Conservation (phyloP, 2,113 vertebrate species). For the Odocoileus hemionus region DNA sequence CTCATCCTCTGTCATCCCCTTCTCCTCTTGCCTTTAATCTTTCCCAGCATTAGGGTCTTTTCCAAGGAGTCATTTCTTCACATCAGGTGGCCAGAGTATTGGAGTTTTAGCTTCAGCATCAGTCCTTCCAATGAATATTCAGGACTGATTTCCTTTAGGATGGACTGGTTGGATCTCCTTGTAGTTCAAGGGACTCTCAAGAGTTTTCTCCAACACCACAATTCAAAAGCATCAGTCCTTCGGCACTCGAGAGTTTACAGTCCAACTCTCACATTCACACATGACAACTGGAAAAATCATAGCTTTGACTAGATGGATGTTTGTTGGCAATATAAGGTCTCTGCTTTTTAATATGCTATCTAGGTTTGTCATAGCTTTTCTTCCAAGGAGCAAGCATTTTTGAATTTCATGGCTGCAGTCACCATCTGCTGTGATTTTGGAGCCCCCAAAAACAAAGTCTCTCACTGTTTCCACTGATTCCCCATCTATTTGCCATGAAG, state of each 20-base stretch:
- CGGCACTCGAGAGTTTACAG: fast-evolving
- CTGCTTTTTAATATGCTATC: neutral
- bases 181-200: neutral
- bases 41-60: neutral
- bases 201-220: neutral
- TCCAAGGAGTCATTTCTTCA: neutral
- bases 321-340: neutral
- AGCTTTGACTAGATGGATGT: neutral
- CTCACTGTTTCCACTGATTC: neutral
- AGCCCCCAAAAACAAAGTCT: neutral
- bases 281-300: neutral
- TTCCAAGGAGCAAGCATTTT: neutral
- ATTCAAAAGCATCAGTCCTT: neutral
- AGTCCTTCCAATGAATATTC: neutral
- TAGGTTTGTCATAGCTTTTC: neutral
- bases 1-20: neutral
- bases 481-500: neutral
- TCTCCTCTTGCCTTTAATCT: neutral
- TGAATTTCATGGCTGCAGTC: neutral
- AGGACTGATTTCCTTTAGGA: neutral
- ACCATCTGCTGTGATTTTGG: neutral
- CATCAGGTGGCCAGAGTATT: neutral
- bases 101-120: neutral
- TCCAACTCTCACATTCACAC: neutral
- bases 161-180: neutral